A percentile compares a stretch with the other conserved stretches of the same genome.
phyloP scores from a whole-genome alignment of 2,888 invertebrate species.

The Thelaira solivaga region DNA sequence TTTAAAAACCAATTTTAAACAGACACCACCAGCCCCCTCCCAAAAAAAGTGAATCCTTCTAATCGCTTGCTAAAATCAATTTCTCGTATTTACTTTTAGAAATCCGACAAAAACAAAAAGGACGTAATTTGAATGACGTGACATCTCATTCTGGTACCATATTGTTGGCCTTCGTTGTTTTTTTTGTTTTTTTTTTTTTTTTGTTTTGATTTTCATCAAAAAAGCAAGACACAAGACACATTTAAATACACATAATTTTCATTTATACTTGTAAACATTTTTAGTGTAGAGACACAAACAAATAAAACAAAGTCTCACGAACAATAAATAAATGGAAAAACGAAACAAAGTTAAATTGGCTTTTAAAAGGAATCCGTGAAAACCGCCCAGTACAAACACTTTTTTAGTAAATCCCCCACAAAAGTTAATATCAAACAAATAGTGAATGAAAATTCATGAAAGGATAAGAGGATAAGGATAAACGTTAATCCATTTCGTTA shows the following conservation, averaged over 20 bases:
- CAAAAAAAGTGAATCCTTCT: not conserved
- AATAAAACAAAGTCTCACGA: not conserved
- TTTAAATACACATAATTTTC: slow-evolving; percentile 25
- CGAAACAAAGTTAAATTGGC: slow-evolving; percentile 52
- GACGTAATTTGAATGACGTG: slow-evolving; percentile 13
- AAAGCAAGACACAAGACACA: slow-evolving; percentile 40
- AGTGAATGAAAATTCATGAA: not conserved
- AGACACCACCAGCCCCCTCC: slow-evolving; percentile 32
- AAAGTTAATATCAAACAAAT: not conserved
- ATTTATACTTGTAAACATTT: slow-evolving; percentile 39
- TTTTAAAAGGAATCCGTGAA: slow-evolving; percentile 40
- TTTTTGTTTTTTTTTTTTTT: too few relatives aligned
- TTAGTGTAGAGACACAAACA: not conserved
- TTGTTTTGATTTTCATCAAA: not conserved
- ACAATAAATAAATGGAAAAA: not conserved
- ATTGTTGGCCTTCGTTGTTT: not conserved
- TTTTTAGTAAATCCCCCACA: slow-evolving; percentile 13
- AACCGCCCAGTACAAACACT: slow-evolving; percentile 56
- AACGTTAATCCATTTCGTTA: slow-evolving; percentile 44
- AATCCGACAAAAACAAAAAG: not conserved
- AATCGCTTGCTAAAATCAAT: slow-evolving; percentile 33
- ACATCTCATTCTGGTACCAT: slow-evolving; percentile 55
- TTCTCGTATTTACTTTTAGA: not conserved
- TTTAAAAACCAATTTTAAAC: slow-evolving; percentile 29
- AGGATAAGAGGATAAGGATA: slow-evolving; percentile 44